These are phyloP conservation scores for Bettongia penicillata DNA, from an alignment of 2,113 vertebrate species.

Conservation along the genomic window DNA sequence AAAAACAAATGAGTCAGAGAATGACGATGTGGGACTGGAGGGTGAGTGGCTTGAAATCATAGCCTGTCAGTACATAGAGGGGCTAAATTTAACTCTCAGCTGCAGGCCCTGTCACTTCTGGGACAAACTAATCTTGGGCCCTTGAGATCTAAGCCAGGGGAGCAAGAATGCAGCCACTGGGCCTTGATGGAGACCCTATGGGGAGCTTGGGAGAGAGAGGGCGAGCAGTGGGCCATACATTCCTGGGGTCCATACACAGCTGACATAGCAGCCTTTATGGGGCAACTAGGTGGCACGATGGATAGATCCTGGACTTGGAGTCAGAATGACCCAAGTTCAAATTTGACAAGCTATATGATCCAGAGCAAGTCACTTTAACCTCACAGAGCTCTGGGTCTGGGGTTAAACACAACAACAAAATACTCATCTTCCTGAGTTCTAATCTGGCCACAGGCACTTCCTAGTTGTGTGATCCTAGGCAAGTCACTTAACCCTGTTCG, in stretches of 20 bases:
- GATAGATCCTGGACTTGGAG: not conserved
- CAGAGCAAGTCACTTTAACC: not conserved
- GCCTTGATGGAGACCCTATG: not conserved
- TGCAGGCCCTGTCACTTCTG: slow-evolving; percentile 76
- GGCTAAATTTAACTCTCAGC: slow-evolving; percentile 86
- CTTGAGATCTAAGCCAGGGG: rapidly evolving
- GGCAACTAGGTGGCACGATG: not conserved
- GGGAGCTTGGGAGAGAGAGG: not conserved
- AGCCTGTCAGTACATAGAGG: slow-evolving; percentile 66
- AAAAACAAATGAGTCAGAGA: slow-evolving; percentile 78
- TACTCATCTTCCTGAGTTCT: not conserved
- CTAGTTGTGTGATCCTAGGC: not conserved
- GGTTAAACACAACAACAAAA: not conserved
- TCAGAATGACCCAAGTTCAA: not conserved
- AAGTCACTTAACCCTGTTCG: not conserved
- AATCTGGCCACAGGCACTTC: not conserved
- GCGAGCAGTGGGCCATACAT: not conserved
- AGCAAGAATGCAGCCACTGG: not conserved
- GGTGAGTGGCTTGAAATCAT: slow-evolving; percentile 60
- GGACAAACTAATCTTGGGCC: slow-evolving; percentile 79
- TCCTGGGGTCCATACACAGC: not conserved
- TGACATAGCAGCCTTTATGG: not conserved
- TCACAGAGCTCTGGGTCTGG: not conserved
- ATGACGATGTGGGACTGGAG: not conserved
- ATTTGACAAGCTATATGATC: not conserved